A percentile compares a stretch with the other conserved stretches of the same genome.
These are phyloP conservation scores for Sipha maydis DNA, from an alignment of 2,888 invertebrate species.

Conservation along the genomic window DNA sequence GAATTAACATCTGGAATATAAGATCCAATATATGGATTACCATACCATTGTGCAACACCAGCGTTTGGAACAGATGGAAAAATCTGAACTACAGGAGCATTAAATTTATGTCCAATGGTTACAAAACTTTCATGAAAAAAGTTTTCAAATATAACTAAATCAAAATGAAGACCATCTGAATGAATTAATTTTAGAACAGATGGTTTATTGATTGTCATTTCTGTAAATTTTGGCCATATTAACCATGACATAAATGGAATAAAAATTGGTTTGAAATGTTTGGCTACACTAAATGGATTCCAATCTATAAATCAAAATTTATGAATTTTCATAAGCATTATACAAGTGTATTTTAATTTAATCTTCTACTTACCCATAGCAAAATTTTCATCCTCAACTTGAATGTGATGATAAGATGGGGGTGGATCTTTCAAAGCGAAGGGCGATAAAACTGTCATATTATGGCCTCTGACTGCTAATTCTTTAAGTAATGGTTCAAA, in stretches of 20 bases:
- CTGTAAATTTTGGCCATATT: slow-evolving; percentile 50
- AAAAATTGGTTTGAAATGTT: slow-evolving; percentile 28
- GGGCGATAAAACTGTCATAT: slow-evolving; percentile 42
- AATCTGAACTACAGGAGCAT: slow-evolving; percentile 44
- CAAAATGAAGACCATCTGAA: slow-evolving; percentile 39
- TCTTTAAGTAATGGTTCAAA: slow-evolving; percentile 42
- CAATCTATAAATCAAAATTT: slow-evolving; percentile 20
- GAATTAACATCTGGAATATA: slow-evolving; percentile 51
- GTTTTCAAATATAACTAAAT: slow-evolving; percentile 54
- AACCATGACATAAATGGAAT: slow-evolving; percentile 44
- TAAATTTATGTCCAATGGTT: slow-evolving; percentile 55
- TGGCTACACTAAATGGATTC: slow-evolving; percentile 37
- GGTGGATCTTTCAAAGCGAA: slow-evolving; percentile 44
- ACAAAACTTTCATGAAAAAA: slow-evolving; percentile 55
- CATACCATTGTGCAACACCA: slow-evolving; percentile 23
- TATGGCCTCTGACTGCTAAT: slow-evolving; percentile 40
- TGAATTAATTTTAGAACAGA: slow-evolving; percentile 40
- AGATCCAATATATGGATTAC: slow-evolving; percentile 38
- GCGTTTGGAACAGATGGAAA: slow-evolving; percentile 44
- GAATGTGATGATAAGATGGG: slow-evolving; percentile 36
- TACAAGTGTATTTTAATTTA: neutral
- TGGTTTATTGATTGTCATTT: slow-evolving; percentile 28
- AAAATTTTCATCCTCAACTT: slow-evolving; percentile 25
- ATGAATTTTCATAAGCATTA: neutral
- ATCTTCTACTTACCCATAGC: slow-evolving; percentile 11